Evolutionary conservation across 2,888 invertebrate genomes (phyloP).

Genomic region (Habrosyne pyritoides): DNA sequence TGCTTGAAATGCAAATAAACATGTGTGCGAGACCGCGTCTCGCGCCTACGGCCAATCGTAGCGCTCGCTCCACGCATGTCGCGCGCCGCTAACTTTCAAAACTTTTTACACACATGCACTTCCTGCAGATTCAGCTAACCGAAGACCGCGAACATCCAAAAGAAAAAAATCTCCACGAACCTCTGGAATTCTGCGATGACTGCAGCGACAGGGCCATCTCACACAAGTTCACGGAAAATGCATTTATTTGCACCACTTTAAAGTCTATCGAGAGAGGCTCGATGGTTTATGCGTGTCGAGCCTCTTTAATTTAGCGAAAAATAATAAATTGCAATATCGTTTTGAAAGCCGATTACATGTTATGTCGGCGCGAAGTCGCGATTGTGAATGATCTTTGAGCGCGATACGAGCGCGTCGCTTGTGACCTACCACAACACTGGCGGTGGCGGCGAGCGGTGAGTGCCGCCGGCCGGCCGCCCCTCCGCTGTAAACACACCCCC

Average conservation of each 20-base stretch:
- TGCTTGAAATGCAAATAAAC: conserved; percentile 77
- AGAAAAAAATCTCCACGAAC: conserved; percentile 60
- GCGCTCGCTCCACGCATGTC: conserved; percentile 73
- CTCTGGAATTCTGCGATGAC: conserved; percentile 82
- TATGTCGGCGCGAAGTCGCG: conserved; percentile 66
- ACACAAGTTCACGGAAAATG: conserved; percentile 78
- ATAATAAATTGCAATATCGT: conserved; percentile 30
- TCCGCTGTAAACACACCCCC: conserved; percentile 77
- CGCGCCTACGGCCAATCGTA: conserved; percentile 68
- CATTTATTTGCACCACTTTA: conserved; percentile 70
- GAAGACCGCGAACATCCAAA: conserved; percentile 27
- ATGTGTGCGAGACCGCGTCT: conserved; percentile 71
- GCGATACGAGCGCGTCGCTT: conserved; percentile 65
- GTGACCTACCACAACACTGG: conserved; percentile 87
- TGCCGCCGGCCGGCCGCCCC: conserved; percentile 63
- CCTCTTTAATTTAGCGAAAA: conserved; percentile 18
- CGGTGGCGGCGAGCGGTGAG: conserved; percentile 57
- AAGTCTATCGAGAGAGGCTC: conserved; percentile 34
- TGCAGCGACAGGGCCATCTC: conserved; percentile 85
- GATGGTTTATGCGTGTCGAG: conserved; percentile 21
- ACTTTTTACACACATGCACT: conserved; percentile 72
- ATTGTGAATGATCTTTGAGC: conserved; percentile 58
- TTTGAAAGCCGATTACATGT: conserved; percentile 52
- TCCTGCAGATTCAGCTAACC: conserved; percentile 49
- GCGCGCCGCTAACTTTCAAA: conserved; percentile 74